A percentile compares a stretch with the other conserved stretches of the same genome.
phyloP scores from a whole-genome alignment of 1,140 invertebrate species.

The Trichomalopsis sarcophagae region DNA sequence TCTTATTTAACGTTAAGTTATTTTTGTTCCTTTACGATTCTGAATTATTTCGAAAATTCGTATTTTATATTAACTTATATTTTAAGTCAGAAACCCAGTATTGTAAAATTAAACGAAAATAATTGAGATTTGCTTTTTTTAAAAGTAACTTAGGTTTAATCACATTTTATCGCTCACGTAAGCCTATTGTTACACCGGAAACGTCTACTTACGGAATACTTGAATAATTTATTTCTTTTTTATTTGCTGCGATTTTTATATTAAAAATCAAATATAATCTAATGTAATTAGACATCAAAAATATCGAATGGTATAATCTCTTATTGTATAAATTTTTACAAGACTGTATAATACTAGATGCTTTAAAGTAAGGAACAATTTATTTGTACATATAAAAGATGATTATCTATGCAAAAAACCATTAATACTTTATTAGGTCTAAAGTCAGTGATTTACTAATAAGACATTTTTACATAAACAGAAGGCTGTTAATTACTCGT shows the following conservation, averaged over 20 bases:
- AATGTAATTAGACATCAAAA: slow-evolving; percentile 8
- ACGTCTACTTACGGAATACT: background rate
- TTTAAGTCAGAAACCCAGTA: slow-evolving; percentile 15
- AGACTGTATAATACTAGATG: slow-evolving; percentile 39
- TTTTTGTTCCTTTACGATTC: slow-evolving; percentile 25
- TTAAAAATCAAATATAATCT: background rate
- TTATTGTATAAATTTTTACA: background rate
- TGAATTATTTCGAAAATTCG: slow-evolving; percentile 18
- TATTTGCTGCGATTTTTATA: background rate
- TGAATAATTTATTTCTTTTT: slow-evolving; percentile 1
- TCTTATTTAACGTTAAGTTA: slow-evolving; percentile 26
- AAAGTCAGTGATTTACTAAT: background rate
- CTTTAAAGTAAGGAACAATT: background rate
- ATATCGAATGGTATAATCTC: background rate
- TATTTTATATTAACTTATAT: slow-evolving; percentile 18
- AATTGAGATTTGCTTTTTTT: slow-evolving; percentile 6
- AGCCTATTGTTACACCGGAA: background rate
- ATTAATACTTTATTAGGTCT: slow-evolving; percentile 3
- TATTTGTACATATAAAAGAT: slow-evolving; percentile 29
- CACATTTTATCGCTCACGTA: background rate
- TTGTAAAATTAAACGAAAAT: slow-evolving; percentile 12
- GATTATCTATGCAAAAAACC: slow-evolving; percentile 16
- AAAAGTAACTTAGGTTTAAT: background rate
- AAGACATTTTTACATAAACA: background rate
- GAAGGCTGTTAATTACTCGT: slow-evolving; percentile 38